Base-by-base conservation (phyloP, 2,113 vertebrate species). In the Genyomyrus donnyi region DNA sequence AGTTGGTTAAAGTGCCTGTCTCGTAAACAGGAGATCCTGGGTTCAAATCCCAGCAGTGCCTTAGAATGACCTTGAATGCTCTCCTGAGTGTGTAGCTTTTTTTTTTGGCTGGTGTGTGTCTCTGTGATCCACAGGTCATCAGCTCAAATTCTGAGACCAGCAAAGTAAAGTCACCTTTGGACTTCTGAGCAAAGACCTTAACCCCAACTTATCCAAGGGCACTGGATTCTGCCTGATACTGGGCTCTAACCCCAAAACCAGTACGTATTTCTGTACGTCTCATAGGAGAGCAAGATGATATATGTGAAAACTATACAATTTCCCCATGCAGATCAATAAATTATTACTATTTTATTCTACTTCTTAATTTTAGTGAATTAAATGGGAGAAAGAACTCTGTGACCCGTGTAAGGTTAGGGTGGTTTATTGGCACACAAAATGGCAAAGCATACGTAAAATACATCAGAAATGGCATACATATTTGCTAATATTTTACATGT, bases 391-490 rank as follows among this genome's bases (percentile, higher is more conserved):
- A 39, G 50, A 53, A 42, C 0, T 56, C 45, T 1, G 24, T 11
- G 48, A 88, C 74, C 1, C 62, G 3, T 93, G 24, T 94, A 24
- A 56, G 93, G 91, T 96, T 95, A 97, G 96, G 95, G 96, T 95
- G 94, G 95, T 97, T 97, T 97, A 97, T 97, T 97, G 96, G 96
- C 96, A 97, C 96, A 97, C 95, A 94, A 96, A 96, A 95, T 96
- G 95, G 95, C 95, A 97, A 97, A 97, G 96, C 96, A 97, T 97
- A 97, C 97, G 96, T 97, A 97, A 97, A 97, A 97, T 97, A 96
- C 96, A 96, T 94, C 95, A 94, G 95, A 95, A 95, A 95, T 94
- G 94, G 97, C 96, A 96, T 93, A 92, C 94, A 96, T 94, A 96
- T 83, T 94, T 92, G 96, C 96, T 96, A 95, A 86, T 96, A 95